phyloP scores from a whole-genome alignment of 1,140 invertebrate species.

The Hycleus phaleratus region DNA sequence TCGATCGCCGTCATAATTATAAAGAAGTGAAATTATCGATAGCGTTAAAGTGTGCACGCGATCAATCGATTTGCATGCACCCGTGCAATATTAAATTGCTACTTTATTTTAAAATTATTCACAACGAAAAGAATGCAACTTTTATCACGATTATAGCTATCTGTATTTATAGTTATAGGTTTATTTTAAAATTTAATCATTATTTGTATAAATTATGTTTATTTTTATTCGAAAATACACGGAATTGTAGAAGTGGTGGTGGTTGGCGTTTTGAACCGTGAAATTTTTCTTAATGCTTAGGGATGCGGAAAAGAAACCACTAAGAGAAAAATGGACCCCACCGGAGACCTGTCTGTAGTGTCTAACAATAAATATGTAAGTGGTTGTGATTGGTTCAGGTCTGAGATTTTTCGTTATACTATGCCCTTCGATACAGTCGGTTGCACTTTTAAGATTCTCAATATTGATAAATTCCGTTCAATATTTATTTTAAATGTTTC shows the following conservation, averaged over 20 bases:
- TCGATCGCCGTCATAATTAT: neutral
- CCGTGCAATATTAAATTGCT: neutral
- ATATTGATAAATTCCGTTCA: slow-evolving; percentile 2
- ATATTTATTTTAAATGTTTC: too few species aligned
- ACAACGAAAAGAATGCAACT: too few species aligned
- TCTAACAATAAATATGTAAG: too few species aligned
- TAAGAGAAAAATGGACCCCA: too few species aligned
- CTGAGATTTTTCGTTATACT: neutral
- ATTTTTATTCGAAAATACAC: too few species aligned
- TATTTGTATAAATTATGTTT: too few species aligned
- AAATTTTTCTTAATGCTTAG: slow-evolving; percentile 9
- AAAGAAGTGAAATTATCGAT: slow-evolving; percentile 1
- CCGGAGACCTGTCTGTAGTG: too few species aligned
- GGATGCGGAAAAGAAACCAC: slow-evolving; percentile 7
- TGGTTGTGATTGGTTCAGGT: too few species aligned
- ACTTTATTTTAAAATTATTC: slow-evolving; percentile 1
- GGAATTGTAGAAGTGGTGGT: neutral
- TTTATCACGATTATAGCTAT: too few species aligned
- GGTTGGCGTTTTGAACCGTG: slow-evolving; percentile 5
- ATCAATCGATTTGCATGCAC: slow-evolving; percentile 10
- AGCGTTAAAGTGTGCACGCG: neutral
- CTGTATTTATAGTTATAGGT: too few species aligned
- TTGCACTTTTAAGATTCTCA: slow-evolving; percentile 5
- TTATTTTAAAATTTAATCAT: too few species aligned
- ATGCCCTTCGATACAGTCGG: slow-evolving; percentile 11